Base-by-base conservation (phyloP, 2,113 vertebrate species). In the Python bivittatus region DNA sequence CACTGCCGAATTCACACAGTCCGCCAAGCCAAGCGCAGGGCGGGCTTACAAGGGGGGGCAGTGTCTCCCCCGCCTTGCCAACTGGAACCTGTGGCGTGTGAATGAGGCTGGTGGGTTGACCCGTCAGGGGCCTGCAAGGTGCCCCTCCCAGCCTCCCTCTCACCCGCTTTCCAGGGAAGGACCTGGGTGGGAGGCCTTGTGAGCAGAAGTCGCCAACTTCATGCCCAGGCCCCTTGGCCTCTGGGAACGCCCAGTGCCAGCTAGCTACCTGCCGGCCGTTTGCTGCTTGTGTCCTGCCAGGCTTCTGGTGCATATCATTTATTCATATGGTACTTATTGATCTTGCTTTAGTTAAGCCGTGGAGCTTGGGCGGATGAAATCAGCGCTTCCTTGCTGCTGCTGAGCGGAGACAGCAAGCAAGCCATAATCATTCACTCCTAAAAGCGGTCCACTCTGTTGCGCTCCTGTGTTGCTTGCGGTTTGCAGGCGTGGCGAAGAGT, bases 271-370 rank as follows among this genome's bases (percentile, higher is more conserved):
- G 90, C 91, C 91, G 88, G 93, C 88, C 61, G 68, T 58, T 91
- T 3, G 91, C 92, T 85, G 92, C 93, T 52, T 88, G 0, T 88
- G 85, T 94, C 95, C 95, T 90, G 92, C 93, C 12, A 0, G 91
- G 61, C 88, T 90, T 91, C 88, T 94, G 95, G 93, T 33, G 38
- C 22, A 84, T 91, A 93, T 96, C 91, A 95, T 93, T 96, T 96
- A 96, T 97, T 96, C 91, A 96, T 95, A 29, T 0, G 85, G 29
- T 68, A 54, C 84, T 92, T 95, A 96, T 95, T 2, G 97, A 97
- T 96, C 93, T 10, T 0, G 0, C 90, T 88, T 94, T 91, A 57
- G 95, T 95, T 96, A 94, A 96, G 94, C 95, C 7, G 0, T 60
- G 68, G 27, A 93, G 84, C 90, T 86, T 1, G 0, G 11, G 89